Conservation (phyloP, 64 coral and sea anemone species). For the Porites australiensis region DNA sequence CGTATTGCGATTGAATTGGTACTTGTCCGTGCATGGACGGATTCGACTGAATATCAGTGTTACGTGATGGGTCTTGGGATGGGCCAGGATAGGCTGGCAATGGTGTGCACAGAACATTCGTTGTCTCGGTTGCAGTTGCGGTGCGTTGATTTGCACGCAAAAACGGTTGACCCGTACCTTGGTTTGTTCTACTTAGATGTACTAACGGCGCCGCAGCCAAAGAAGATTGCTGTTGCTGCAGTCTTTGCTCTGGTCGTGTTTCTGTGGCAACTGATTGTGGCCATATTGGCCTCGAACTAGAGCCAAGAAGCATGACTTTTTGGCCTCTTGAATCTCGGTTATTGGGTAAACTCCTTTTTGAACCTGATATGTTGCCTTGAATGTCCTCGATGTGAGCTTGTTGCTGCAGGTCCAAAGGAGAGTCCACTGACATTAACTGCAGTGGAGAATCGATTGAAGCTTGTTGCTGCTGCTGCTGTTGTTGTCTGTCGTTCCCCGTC, state of each 20-base stretch:
- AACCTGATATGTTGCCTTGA: neutral
- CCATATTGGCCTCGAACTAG: conserved; percentile 20
- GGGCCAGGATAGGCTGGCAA: neutral
- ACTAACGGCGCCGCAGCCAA: neutral
- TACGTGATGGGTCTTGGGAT: neutral
- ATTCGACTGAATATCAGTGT: neutral
- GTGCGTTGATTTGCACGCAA: neutral
- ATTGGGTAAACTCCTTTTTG: neutral
- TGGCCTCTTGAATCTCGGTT: neutral
- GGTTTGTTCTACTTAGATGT: neutral
- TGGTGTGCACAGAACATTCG: neutral
- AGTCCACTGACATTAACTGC: conserved; percentile 8
- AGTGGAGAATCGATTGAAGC: neutral
- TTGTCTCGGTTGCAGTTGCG: neutral
- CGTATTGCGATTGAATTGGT: neutral
- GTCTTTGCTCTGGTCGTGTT: neutral
- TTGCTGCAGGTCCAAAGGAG: neutral
- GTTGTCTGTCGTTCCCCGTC: neutral
- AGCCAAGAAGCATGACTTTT: neutral
- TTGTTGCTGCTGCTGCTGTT: conserved; percentile 22
- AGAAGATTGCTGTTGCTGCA: conserved; percentile 6
- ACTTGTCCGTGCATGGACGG: conserved; percentile 4
- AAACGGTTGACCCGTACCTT: conserved; percentile 4
- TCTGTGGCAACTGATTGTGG: neutral
- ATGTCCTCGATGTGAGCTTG: conserved; percentile 16